Evolutionary conservation across 2,888 invertebrate species (phyloP).

Genomic region (Heliconius aoede): DNA sequence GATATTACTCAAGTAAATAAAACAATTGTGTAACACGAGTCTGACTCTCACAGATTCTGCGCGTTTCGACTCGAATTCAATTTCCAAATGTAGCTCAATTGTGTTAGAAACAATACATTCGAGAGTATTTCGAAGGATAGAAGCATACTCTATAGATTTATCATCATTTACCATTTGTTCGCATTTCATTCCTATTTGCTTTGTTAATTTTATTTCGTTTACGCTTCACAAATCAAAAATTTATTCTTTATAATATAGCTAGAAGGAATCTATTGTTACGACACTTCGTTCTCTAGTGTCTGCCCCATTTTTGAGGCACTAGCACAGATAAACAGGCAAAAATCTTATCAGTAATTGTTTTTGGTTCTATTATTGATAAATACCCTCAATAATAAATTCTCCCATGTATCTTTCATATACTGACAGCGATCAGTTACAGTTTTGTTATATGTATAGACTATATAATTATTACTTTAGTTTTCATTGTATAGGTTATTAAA

Average conservation of each 20-base stretch:
- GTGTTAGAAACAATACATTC: conserved; percentile 26
- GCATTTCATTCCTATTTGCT: not conserved
- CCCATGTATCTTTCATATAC: too few species aligned
- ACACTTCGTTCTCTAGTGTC: not conserved
- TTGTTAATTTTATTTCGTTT: not conserved
- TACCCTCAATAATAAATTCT: too few species aligned
- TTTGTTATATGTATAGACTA: too few species aligned
- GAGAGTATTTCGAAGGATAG: conserved; percentile 11
- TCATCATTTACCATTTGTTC: not conserved
- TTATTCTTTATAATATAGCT: too few species aligned
- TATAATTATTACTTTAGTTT: too few species aligned
- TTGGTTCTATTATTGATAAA: too few species aligned
- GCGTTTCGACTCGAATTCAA: conserved; percentile 9
- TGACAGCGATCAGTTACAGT: too few species aligned
- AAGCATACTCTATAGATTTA: conserved; percentile 12
- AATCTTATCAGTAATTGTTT: too few species aligned
- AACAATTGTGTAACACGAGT: conserved; percentile 17
- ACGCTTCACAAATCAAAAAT: not conserved
- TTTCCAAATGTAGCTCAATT: conserved; percentile 22
- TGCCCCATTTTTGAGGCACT: not conserved
- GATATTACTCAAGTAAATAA: conserved; percentile 7
- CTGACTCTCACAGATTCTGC: conserved; percentile 13
- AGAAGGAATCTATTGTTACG: not conserved
- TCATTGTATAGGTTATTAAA: too few species aligned
- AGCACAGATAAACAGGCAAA: not conserved